Conservation (phyloP, 2,888 invertebrate species). For the Stenurella melanura region DNA sequence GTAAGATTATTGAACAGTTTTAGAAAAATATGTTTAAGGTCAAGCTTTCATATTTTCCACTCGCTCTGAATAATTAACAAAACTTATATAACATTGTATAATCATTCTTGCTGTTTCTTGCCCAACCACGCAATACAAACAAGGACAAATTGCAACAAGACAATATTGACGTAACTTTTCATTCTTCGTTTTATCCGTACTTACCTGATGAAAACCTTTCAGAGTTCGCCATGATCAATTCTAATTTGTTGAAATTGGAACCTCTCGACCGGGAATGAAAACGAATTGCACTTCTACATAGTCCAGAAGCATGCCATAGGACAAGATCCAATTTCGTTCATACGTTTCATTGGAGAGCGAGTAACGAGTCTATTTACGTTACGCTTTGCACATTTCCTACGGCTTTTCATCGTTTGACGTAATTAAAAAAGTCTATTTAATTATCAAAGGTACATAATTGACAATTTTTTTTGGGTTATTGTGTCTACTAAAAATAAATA, state of each 20-base stretch:
- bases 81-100: too few species aligned
- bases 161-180: background rate
- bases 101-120: background rate
- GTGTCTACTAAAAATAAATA: background rate
- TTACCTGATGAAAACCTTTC: background rate
- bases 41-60: too few species aligned
- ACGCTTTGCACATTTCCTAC: background rate
- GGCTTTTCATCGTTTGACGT: background rate
- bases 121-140: background rate
- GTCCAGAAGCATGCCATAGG: conserved; percentile 1
- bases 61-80: too few species aligned
- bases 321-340: conserved; percentile 3
- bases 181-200: background rate
- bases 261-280: conserved; percentile 22
- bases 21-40: too few species aligned
- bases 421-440: background rate
- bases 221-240: conserved; percentile 21
- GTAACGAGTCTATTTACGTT: conserved; percentile 1
- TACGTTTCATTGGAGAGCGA: background rate
- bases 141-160: background rate
- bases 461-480: background rate
- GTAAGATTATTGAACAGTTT: too few species aligned
- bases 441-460: background rate
- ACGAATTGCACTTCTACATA: conserved; percentile 3
- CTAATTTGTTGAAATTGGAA: conserved; percentile 27